These are phyloP conservation scores for Condylura cristata DNA, from an alignment of 2,113 vertebrate genomes.

Conservation along the genomic window DNA sequence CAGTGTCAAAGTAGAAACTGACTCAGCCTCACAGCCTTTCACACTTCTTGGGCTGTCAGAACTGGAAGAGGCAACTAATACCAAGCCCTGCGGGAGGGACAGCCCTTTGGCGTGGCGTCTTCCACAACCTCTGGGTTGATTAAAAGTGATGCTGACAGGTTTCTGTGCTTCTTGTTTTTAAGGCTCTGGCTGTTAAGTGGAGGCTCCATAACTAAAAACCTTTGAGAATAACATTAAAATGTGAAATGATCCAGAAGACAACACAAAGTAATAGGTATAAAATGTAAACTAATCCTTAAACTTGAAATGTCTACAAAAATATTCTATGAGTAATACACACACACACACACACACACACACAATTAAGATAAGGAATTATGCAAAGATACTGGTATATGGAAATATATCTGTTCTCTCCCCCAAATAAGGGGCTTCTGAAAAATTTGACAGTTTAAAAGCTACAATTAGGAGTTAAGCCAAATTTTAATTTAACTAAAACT, in stretches of 20 bases:
- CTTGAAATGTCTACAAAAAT: slow-evolving; percentile 40
- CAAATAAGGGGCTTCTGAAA: not conserved
- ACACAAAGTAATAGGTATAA: not conserved
- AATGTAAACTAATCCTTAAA: slow-evolving; percentile 44
- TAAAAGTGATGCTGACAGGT: slow-evolving; percentile 33
- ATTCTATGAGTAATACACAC: not conserved
- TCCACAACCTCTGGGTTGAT: slow-evolving; percentile 11
- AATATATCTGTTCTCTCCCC: not conserved
- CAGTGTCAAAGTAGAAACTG: not conserved
- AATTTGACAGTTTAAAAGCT: slow-evolving; percentile 23
- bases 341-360: not conserved
- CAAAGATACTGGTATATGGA: not conserved
- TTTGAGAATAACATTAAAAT: slow-evolving; percentile 48
- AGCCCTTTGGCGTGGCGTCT: not conserved
- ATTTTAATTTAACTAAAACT: slow-evolving; percentile 41
- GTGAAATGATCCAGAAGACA: slow-evolving; percentile 50
- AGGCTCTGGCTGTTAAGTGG: slow-evolving; percentile 34
- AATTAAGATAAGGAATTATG: slow-evolving; percentile 43
- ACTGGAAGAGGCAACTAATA: slow-evolving; percentile 17
- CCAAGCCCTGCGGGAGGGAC: not conserved
- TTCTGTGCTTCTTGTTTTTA: slow-evolving; percentile 51
- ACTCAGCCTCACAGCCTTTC: slow-evolving; percentile 18
- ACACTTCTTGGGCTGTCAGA: slow-evolving; percentile 34
- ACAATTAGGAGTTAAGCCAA: slow-evolving; percentile 16
- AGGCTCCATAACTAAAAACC: slow-evolving; percentile 30